These are phyloP conservation scores for Crocodylus rhombifer DNA, from an alignment of 2,797 vertebrate species.

Conservation along the genomic window DNA sequence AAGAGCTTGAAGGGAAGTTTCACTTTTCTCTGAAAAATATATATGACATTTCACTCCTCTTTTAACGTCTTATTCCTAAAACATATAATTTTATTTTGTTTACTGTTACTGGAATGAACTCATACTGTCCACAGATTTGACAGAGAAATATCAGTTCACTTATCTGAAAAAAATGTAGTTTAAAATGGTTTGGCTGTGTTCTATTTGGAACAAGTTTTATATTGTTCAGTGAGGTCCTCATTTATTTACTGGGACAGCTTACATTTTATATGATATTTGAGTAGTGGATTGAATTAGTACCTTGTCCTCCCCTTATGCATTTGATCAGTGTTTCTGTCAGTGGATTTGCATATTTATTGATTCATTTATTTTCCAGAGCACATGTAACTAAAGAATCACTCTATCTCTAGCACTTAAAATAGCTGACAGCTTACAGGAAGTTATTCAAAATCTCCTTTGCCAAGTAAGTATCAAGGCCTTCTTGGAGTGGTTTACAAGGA, in stretches of 20 bases:
- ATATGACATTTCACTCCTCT: background rate
- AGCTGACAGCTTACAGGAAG: no score
- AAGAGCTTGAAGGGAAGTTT: background rate
- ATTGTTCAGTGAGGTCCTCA: background rate
- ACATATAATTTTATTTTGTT: background rate
- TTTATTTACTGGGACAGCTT: background rate
- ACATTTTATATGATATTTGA: background rate
- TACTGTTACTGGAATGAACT: background rate
- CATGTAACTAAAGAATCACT: conserved; percentile 16
- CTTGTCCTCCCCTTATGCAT: background rate
- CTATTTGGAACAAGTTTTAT: background rate
- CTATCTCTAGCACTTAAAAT: conserved; percentile 48
- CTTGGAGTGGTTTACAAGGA: background rate
- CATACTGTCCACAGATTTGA: background rate
- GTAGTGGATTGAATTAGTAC: background rate
- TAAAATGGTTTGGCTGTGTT: background rate
- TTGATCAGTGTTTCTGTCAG: background rate
- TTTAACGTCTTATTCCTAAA: background rate
- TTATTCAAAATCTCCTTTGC: background rate
- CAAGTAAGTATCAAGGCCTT: conserved; percentile 12
- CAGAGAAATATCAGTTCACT: background rate
- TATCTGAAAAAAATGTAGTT: background rate
- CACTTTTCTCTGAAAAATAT: background rate
- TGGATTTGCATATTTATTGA: conserved; percentile 14
- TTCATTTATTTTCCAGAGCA: conserved; percentile 21